phyloP scores from a whole-genome alignment of 2,113 vertebrate species.

The Entomyzon cyanotis region DNA sequence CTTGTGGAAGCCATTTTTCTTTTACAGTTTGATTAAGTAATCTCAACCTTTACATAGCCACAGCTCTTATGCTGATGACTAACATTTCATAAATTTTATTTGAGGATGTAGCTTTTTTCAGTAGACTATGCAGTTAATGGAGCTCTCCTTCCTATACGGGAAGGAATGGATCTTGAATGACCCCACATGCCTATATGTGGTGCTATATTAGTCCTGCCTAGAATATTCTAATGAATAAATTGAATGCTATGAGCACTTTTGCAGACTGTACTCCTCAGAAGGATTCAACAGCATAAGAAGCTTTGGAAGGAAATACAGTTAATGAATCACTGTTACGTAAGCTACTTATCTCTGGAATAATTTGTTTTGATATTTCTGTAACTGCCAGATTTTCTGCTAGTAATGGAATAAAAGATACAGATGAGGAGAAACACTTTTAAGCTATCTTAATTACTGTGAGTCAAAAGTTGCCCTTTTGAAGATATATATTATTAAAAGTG shows the following conservation, averaged over 20 bases:
- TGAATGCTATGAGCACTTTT: background rate
- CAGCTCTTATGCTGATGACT: background rate
- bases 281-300: background rate
- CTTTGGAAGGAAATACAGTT: background rate
- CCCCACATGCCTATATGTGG: background rate
- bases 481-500: background rate
- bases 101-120: background rate
- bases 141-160: background rate
- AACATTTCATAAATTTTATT: background rate
- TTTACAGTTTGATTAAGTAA: background rate
- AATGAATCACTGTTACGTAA: conserved; percentile 8
- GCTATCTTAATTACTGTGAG: conserved; percentile 3
- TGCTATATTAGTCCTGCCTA: background rate
- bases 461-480: conserved; percentile 12
- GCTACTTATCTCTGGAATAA: background rate
- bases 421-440: background rate
- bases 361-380: conserved; percentile 35
- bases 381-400: background rate
- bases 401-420: background rate
- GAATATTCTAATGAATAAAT: background rate
- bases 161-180: background rate
- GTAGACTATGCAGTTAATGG: background rate
- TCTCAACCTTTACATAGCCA: background rate
- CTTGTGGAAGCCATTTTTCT: background rate
- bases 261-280: background rate